phyloP scores from a whole-genome alignment of 2,888 invertebrate species.

The Strigamia crassipes region DNA sequence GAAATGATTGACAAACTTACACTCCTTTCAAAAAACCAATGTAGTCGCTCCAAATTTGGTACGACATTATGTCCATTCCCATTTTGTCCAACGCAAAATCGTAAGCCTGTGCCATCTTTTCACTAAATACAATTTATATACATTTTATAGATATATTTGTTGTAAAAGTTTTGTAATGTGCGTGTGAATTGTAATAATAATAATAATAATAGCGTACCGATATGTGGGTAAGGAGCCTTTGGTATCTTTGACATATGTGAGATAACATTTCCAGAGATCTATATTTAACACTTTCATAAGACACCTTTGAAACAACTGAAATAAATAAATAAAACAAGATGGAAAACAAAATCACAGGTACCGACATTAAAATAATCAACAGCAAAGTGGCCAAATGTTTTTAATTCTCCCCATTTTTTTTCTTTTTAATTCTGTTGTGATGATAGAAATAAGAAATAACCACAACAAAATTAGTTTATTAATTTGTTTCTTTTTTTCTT shows the following conservation, averaged over 20 bases:
- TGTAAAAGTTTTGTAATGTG: slow-evolving; percentile 22
- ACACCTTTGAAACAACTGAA: slow-evolving; percentile 93
- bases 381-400: not conserved
- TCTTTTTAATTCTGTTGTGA: slow-evolving; percentile 14
- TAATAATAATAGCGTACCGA: slow-evolving; percentile 69
- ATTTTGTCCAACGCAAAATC: slow-evolving; percentile 99
- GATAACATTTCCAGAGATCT: slow-evolving; percentile 96
- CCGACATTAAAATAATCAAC: slow-evolving; percentile 37
- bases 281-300: slow-evolving; percentile 98
- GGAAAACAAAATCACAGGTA: not conserved
- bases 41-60: slow-evolving; percentile 97
- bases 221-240: slow-evolving; percentile 89
- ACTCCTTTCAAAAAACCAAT: slow-evolving; percentile 93
- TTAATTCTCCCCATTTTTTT: not conserved
- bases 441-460: not conserved
- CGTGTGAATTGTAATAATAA: not conserved
- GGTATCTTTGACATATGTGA: slow-evolving; percentile 97
- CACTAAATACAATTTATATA: slow-evolving; percentile 65
- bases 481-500: not conserved
- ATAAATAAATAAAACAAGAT: slow-evolving; percentile 49
- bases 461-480: slow-evolving; percentile 42
- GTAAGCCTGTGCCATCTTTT: slow-evolving; percentile 99
- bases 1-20: slow-evolving; percentile 56
- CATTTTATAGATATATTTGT: not conserved
- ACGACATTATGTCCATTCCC: slow-evolving; percentile 96